Percentiles rank a stretch among this genome's conserved stretches.
Conservation (phyloP, 2,113 vertebrate genomes). For the Jacana jacana region DNA sequence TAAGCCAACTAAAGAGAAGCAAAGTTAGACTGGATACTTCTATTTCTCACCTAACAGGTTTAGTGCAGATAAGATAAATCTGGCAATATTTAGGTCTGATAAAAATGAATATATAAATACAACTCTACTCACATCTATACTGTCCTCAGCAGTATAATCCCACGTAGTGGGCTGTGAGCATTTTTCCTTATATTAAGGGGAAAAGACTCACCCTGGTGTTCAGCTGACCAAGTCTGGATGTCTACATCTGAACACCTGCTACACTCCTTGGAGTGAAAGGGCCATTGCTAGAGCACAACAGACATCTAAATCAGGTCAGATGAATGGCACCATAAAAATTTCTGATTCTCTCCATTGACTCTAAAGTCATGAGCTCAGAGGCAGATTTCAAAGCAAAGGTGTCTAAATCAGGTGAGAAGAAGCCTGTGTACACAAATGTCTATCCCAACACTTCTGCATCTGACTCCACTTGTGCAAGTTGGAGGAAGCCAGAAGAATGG, state of each 20-base stretch:
- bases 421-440: not conserved
- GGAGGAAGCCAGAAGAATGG: not conserved
- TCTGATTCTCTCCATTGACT: not conserved
- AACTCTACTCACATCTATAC: not conserved
- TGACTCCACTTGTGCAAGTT: not conserved
- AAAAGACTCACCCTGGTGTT: not conserved
- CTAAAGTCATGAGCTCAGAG: not conserved
- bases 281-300: not conserved
- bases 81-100: not conserved
- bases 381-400: not conserved
- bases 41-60: not conserved
- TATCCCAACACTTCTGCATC: not conserved
- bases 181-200: not conserved
- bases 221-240: not conserved
- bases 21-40: not conserved
- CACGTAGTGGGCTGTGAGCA: not conserved
- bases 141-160: not conserved
- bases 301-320: not conserved
- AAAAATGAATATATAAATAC: not conserved
- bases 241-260: not conserved
- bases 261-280: not conserved
- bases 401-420: not conserved
- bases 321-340: not conserved
- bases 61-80: not conserved
- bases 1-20: not conserved